Evolutionary conservation across 1,140 invertebrate genomes (phyloP).

Genomic region (Odontomachus brunneus): DNA sequence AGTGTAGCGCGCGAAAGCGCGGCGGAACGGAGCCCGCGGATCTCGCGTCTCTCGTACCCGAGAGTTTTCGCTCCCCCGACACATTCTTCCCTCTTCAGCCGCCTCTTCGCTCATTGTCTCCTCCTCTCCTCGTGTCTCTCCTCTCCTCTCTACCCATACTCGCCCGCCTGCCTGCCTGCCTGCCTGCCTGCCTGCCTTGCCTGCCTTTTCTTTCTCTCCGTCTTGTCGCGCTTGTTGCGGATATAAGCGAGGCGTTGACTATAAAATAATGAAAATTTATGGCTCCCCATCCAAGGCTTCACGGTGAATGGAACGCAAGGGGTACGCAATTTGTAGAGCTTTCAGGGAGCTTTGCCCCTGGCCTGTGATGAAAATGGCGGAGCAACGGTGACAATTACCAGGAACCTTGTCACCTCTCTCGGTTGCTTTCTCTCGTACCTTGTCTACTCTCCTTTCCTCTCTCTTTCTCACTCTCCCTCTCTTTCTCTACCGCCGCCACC

Average conservation of each 20-base stretch:
- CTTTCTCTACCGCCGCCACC: constrained; percentile 12
- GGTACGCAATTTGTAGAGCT: constrained; percentile 83
- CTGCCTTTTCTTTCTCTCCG: constrained; percentile 52
- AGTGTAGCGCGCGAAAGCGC: constrained; percentile 29
- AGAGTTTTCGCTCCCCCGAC: constrained; percentile 38
- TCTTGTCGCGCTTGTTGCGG: constrained; percentile 75
- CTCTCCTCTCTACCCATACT: constrained; percentile 21
- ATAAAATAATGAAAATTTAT: constrained; percentile 85
- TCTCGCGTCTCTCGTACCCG: constrained; percentile 41
- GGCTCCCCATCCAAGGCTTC: constrained; percentile 66
- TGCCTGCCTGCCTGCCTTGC: constrained; percentile 46
- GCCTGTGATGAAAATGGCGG: constrained; percentile 72
- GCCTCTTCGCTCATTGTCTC: constrained; percentile 23
- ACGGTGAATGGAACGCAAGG: constrained; percentile 69
- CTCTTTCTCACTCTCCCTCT: background rate
- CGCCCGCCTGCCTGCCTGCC: constrained; percentile 16
- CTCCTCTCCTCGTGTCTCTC: constrained; percentile 9
- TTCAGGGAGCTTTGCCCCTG: constrained; percentile 75
- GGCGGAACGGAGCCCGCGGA: constrained; percentile 3
- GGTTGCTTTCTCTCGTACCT: constrained; percentile 41
- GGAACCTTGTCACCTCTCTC: constrained; percentile 71
- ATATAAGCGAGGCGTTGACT: constrained; percentile 82
- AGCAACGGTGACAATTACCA: constrained; percentile 77
- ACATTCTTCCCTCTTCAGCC: constrained; percentile 1
- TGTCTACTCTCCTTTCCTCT: constrained; percentile 13